Evolutionary conservation across 1,140 invertebrate species (phyloP), one percentile per base, ranked within the genome.

Genomic region (Drosophila sturtevanti): DNA sequence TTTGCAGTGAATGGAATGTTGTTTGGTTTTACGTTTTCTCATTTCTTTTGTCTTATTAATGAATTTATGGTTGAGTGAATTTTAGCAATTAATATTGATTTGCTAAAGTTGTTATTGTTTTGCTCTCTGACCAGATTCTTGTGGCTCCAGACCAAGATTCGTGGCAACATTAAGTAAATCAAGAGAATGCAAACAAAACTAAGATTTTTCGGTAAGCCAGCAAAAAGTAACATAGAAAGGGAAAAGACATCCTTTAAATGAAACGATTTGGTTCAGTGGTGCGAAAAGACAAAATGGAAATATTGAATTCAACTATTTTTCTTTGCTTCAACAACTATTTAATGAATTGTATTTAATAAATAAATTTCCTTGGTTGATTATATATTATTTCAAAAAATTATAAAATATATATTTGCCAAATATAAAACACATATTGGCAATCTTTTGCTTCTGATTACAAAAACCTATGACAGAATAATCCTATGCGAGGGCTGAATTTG

Each of bases 21-120:
- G 34, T 38, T 27, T 31, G 38, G 35, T 62, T n/a, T 37, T 18
- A 51, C 60, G 22, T 18, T 59, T 11, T 22, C 35, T 31, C 27
- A 14, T 21, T 44, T 22, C 72, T 51, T 60, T 18, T 44, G 37
- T 59, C 52, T 61, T 67, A 61, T 59, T 77, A 71, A 87, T 75
- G 63, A 81, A 67, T 81, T 54, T 66, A 69, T 66, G 64, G 48
- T 62, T 61, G 62, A 71, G 59, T 67, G 18, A 58, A 69, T 64
- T 68, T 65, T n/a, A 62, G 70, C 70, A 87, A 85, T 81, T 87
- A 81, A 72, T 71, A 74, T 78, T 75, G 78, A 81, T 81, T 78
- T 86, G 38, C 52, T 34, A 65, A 73, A 64, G 61, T 68, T 78
- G 66, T 56, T 70, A 52, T 44, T 61, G 37, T 51, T 61, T 70